Evolutionary conservation across 2,113 vertebrate species (phyloP), one percentile per base, ranked within the genome.

Genomic region (Saccopteryx leptura): DNA sequence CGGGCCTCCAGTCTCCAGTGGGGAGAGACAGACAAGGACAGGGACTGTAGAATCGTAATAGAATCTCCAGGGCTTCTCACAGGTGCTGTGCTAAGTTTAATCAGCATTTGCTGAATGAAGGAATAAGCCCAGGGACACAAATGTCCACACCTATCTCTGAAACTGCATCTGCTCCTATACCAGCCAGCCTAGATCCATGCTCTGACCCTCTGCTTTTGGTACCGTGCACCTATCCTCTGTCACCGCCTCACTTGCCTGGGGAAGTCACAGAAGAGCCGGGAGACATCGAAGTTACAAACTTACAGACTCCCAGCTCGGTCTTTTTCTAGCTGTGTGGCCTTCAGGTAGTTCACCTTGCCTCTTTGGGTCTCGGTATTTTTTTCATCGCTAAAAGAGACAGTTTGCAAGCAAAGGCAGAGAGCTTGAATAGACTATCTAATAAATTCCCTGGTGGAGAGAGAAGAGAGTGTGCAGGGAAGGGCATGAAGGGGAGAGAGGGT

Each of bases 351-450:
- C 86, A 69, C 66, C 56, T 85, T 33, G 21, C 46, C 88, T 58
- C 52, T 90, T 85, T 24, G 48, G 84, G 52, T 76, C 66, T 84
- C 12, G 2, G 18, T 50, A 33, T 48, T 88, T 93, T 93, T 96
- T 84, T 60, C 68, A 88, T 81, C 58, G 72, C 88, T 69, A 60
- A 92, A 93, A 94, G 93, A 97, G 95, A 93, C 58, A 54, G 85
- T 90, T 92, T 87, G 71, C 84, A 88, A 89, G 91, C 85, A 65
- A 79, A 96, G 94, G 71, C 75, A 93, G 90, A 94, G 90, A 82
- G 60, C 79, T 96, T 94, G 93, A 97, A 97, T 96, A 96, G 97
- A 94, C 81, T 78, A 87, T 88, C 92, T 96, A 93, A 97, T 97
- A 85, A 97, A 97, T 68, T 97, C 81, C 68, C 80, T 92, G 97